Evolutionary conservation across 2,888 invertebrate genomes (phyloP), one percentile per base, ranked within the genome.

Genomic region (Plagodis pulveraria): DNA sequence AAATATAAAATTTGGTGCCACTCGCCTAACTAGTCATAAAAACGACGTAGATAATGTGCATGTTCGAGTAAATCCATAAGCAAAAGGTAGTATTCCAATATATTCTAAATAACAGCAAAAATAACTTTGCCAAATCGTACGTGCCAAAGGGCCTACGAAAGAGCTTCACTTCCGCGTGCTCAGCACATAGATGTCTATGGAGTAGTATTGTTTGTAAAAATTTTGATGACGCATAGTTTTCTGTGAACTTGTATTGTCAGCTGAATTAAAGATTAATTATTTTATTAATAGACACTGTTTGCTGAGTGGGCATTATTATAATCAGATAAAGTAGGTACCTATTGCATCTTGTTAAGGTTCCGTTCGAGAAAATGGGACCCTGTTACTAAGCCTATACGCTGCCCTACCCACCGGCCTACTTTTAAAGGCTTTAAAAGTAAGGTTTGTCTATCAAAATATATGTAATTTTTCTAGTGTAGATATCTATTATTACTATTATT

Each of bases 131-230:
- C 40, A 22, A 22, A 44, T 51, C 32, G 67, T 67, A 78, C 78
- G 78, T 78, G 77, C 60, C 65, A 54, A 63, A 71, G 70, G 56
- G 65, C 65, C 54, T 51, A 51, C 33, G 50, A 48, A 45, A 32
- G 63, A 66, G 71, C 70, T 72, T 61, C 65, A 44, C 74, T 76
- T 76, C 77, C 74, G 75, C 71, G 51, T 44, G 9, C 66, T 77
- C 74, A 73, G 76, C 75, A 70, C 66, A 65, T 44, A 46, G 66
- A 41, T 58, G 51, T 11, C 60, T 56, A 56, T 73, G 60, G 77
- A 76, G 71, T 12, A 11, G 62, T 45, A 50, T 51, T 32, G 42
- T 43, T 12, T 44, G 22, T 38, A 55, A 53, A 51, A 48, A 49
- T 50, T 45, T 62, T 54, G 56, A 55, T 64, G 54, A 63, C 35